These are phyloP conservation scores for Drosophila albomicans DNA, from an alignment of 1,140 invertebrate species.

Conservation along the genomic window DNA sequence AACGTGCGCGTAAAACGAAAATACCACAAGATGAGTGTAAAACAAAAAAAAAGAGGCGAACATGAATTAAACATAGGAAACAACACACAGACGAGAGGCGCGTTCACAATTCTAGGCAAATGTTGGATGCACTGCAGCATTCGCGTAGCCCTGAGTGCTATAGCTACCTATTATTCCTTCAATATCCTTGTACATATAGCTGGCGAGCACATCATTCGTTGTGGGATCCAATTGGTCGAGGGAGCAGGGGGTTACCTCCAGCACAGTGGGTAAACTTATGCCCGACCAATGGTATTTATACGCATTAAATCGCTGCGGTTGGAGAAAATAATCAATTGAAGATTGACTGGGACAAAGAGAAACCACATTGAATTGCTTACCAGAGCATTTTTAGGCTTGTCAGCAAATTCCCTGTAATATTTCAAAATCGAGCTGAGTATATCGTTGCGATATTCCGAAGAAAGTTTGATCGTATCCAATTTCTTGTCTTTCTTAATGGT, in stretches of 20 bases:
- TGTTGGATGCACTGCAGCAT: constrained; percentile 17
- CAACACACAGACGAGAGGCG: constrained; percentile 23
- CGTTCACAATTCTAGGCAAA: constrained; percentile 12
- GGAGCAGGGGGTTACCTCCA: constrained; percentile 95
- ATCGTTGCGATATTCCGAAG: constrained; percentile 97
- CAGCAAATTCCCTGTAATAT: constrained; percentile 91
- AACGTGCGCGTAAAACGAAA: constrained; percentile 75
- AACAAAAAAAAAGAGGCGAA: constrained; percentile 30
- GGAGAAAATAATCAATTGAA: neutral
- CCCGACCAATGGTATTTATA: constrained; percentile 99
- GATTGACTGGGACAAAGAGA: neutral
- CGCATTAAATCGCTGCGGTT: constrained; percentile 92
- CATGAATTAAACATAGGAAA: constrained; percentile 57
- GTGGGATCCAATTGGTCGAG: constrained; percentile 96
- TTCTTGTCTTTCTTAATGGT: constrained; percentile 96
- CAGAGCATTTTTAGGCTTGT: constrained; percentile 91
- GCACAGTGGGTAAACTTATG: constrained; percentile 92
- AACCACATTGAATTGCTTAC: constrained; percentile 85
- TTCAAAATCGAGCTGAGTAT: constrained; percentile 96
- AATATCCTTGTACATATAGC: constrained; percentile 97
- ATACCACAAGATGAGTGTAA: constrained; percentile 73
- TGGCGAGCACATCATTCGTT: constrained; percentile 91
- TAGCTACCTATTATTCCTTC: constrained; percentile 89
- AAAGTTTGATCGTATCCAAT: constrained; percentile 97
- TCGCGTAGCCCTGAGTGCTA: constrained; percentile 34